Evolutionary conservation across 2,113 vertebrate species (phyloP).

Genomic region (Lagopus muta): DNA sequence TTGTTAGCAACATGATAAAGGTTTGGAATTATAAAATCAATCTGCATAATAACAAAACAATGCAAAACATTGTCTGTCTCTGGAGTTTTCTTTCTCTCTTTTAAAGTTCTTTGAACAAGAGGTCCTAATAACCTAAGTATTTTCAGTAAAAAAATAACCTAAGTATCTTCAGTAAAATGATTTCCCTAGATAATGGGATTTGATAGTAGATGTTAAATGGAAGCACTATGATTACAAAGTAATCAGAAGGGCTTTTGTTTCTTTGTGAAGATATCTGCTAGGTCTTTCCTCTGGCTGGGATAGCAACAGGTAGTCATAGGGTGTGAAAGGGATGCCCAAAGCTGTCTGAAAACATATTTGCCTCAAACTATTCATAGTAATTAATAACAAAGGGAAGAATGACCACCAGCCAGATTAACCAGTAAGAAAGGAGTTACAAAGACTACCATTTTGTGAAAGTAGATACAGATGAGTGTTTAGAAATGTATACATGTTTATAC

Average conservation of each 20-base stretch:
- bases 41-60: not conserved
- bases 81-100: not conserved
- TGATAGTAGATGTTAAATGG: not conserved
- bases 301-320: not conserved
- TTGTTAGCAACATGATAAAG: not conserved
- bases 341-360: not conserved
- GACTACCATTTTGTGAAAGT: not conserved
- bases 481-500: not conserved
- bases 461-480: not conserved
- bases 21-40: not conserved
- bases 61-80: not conserved
- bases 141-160: not conserved
- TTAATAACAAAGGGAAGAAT: not conserved
- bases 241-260: not conserved
- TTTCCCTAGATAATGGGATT: not conserved
- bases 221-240: not conserved
- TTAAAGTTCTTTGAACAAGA: not conserved
- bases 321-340: not conserved
- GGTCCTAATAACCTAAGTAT: not conserved
- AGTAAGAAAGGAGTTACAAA: not conserved
- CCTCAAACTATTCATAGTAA: not conserved
- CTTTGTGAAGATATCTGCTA: not conserved
- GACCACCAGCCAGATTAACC: not conserved
- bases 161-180: not conserved
- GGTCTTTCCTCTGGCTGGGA: not conserved